Evolutionary conservation across 2,797 vertebrate genomes (phyloP), one percentile per base, ranked within the genome.

Genomic region (Lophius americanus): DNA sequence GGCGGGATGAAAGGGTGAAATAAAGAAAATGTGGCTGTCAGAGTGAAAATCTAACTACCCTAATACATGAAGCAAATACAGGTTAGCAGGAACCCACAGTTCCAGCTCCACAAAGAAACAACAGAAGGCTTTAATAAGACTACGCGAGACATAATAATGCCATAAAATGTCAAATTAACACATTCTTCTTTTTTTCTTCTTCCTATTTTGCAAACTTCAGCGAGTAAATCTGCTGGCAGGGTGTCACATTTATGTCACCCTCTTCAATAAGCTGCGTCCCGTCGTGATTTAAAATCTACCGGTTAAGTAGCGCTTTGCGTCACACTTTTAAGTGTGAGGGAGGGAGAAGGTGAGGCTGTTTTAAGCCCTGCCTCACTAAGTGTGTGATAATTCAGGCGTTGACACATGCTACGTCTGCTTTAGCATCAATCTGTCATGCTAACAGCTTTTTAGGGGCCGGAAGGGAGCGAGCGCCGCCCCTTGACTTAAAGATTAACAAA

Each of bases 361-460:
- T 86, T 84, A 70, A 85, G 82, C 73, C 69, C 72, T 77, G 75
- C 76, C 78, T 84, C 72, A 64, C 82, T 91, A 89, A 91, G 89
- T 88, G 89, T 88, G 89, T 86, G 89, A 92, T 91, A 91, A 91
- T 91, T 92, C 87, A 91, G 86, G 55, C 54, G n/a, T 82, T 90
- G 87, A 90, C 90, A 91, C 85, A 85, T 85, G 90, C 87, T 77
- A 68, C 84, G 86, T 89, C 88, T 87, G 78, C 85, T 88, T 89
- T 82, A 86, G 84, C 89, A 89, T 90, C 90, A 90, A 92, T 91
- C 87, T 91, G 89, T 92, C 89, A 92, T 86, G 84, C 85, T 91
- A 92, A 92, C 90, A 91, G 91, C 92, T 91, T 92, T 92, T 93
- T 93, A 93, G 92, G 86, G 87, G 90, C 90, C 84, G 66, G 75